Conservation (phyloP, 2,113 vertebrate species). For the Picathartes gymnocephalus region DNA sequence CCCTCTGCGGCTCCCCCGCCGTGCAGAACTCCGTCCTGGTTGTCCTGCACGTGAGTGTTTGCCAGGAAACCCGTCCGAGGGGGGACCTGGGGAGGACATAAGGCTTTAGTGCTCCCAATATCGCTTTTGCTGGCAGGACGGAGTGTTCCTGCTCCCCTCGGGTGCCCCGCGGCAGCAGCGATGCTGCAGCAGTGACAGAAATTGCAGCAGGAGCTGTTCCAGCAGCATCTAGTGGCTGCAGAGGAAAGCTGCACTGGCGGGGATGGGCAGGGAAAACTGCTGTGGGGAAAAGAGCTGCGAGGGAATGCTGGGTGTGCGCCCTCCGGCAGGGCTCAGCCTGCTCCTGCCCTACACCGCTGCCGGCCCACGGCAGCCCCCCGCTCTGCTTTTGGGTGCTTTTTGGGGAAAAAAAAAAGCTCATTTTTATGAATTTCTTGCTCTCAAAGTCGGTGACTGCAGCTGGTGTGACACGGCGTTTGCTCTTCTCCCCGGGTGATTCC, state of each 20-base stretch:
- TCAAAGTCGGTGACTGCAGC: accelerated
- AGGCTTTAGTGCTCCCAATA: accelerated
- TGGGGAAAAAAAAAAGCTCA: no score
- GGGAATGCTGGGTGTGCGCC: accelerated
- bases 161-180: not conserved
- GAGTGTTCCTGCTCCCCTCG: not conserved
- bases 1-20: slow-evolving; percentile 78
- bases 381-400: not conserved
- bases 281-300: not conserved
- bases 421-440: no score
- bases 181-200: not conserved
- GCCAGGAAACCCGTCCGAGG: accelerated
- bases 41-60: slow-evolving; percentile 82
- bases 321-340: not conserved
- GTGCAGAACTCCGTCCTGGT: slow-evolving; percentile 81
- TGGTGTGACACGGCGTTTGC: accelerated
- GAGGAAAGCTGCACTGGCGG: not conserved
- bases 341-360: accelerated
- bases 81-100: not conserved
- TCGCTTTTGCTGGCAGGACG: accelerated
- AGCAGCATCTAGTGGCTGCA: not conserved
- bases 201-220: not conserved
- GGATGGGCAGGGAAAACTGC: not conserved
- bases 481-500: not conserved
- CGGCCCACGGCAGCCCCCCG: accelerated